These are phyloP conservation scores for Anastrepha ludens DNA, from an alignment of 1,140 invertebrate species.

Conservation along the genomic window DNA sequence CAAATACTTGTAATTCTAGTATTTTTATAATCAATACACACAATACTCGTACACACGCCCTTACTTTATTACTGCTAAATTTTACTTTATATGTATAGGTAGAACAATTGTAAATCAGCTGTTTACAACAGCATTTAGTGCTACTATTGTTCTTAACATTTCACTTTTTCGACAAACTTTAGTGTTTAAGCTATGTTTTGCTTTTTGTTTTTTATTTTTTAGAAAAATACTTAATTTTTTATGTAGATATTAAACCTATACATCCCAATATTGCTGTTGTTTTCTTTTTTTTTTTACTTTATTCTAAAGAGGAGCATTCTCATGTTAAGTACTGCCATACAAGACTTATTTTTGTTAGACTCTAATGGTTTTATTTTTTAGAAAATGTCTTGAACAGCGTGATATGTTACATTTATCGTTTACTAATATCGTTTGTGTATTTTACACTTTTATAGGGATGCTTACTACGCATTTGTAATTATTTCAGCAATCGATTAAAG, in stretches of 20 bases:
- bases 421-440: slow-evolving; percentile 34
- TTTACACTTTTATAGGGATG: background rate
- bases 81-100: background rate
- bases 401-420: slow-evolving; percentile 45
- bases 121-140: no score
- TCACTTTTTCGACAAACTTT: background rate
- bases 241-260: background rate
- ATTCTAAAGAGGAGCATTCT: background rate
- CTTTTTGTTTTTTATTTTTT: background rate
- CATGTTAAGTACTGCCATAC: background rate
- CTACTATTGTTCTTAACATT: background rate
- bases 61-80: background rate
- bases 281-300: background rate
- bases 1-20: background rate
- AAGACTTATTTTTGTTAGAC: slow-evolving; percentile 12
- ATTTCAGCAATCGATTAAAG: slow-evolving; percentile 16
- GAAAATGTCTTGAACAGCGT: background rate
- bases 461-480: background rate
- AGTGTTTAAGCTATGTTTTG: background rate
- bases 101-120: background rate
- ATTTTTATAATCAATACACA: background rate
- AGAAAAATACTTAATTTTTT: slow-evolving; percentile 25
- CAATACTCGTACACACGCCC: background rate
- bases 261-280: background rate
- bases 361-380: background rate